Base-by-base conservation (phyloP, 2,113 vertebrate species). In the Pagrus major region DNA sequence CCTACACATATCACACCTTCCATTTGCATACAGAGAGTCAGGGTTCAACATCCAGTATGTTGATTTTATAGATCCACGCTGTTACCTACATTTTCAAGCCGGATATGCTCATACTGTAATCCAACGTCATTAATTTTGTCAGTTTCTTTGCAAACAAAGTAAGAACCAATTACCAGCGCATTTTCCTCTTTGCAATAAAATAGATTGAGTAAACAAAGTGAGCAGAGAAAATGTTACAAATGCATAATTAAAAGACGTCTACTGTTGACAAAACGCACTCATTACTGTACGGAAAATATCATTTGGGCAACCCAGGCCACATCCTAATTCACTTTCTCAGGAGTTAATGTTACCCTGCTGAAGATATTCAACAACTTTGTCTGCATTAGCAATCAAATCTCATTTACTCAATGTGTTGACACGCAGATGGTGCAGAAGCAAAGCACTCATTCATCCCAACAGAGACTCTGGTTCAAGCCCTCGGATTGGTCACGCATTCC, bases 1-100 rank as follows among this genome's bases (percentile, higher is more conserved):
- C 39, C 27, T 56, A 20, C 21, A 25, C 16, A 9, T 41, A 67
- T 63, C 47, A 60, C 47, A 61, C 20, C 9, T 54, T 31, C 46
- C 44, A 67, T 56, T 18, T 68, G 61, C 18, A 69, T 49, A 54
- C 49, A 73, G 35, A 37, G 35, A 20, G 8, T 49, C 16, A 46
- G 29, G 20, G 9, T 61, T 51, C 8, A 49, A 9, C 25, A 12
- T 54, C 1, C 6, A 61, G 2, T 52, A 1, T 49, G 7, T 63
- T 16, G 29, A 66, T 41, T 67, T 1, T 54, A 44, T 21, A 35
- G 35, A 31, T 11, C 2, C 0, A 25, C 4, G 4, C 35, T 25
- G 55, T 29, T 42, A 9, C 47, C 44, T 18, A 25, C 14, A 52
- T 12, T 37, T 47, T 8, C n/a, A 46, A 63, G 18, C 41, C 56